Conservation (phyloP, 1,140 invertebrate genomes). For the Apis mellifera region DNA sequence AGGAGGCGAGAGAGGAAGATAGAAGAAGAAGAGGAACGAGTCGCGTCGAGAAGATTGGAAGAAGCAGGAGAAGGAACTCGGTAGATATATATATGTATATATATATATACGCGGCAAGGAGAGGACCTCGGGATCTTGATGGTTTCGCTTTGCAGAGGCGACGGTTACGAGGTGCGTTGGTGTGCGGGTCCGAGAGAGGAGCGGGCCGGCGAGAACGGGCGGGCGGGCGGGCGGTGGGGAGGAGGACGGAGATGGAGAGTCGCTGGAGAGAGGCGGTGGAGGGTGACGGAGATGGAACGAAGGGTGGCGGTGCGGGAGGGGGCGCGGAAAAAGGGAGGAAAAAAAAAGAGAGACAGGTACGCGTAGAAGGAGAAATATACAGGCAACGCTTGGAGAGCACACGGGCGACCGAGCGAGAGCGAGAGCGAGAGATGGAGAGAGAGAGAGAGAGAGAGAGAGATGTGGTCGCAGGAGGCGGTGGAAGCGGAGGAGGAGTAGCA, state of each 20-base stretch:
- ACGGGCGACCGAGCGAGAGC: conserved; percentile 34
- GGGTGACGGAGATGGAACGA: conserved; percentile 10
- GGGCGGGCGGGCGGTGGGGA: neutral
- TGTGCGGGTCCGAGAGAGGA: conserved; percentile 35
- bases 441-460: conserved; percentile 58
- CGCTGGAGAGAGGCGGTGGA: neutral
- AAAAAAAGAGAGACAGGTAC: conserved; percentile 44
- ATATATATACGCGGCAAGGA: conserved; percentile 44
- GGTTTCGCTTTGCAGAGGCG: conserved; percentile 58
- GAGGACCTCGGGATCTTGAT: conserved; percentile 66
- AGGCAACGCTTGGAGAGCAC: conserved; percentile 35
- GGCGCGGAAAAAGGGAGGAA: conserved; percentile 21
- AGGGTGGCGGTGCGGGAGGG: neutral
- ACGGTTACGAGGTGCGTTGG: conserved; percentile 54
- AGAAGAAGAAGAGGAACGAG: neutral
- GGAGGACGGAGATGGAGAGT: neutral
- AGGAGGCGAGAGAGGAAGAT: no score
- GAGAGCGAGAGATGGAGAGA: conserved; percentile 38
- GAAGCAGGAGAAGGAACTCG: neutral
- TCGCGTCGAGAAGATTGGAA: neutral
- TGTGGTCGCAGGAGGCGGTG: conserved; percentile 60
- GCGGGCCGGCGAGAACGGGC: neutral
- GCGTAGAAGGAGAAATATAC: conserved; percentile 49
- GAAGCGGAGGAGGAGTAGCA: conserved; percentile 67
- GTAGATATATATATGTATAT: neutral